Evolutionary conservation across 2,797 vertebrate species (phyloP), one percentile per base, ranked within the genome.

Genomic region (Hyperoplus immaculatus): DNA sequence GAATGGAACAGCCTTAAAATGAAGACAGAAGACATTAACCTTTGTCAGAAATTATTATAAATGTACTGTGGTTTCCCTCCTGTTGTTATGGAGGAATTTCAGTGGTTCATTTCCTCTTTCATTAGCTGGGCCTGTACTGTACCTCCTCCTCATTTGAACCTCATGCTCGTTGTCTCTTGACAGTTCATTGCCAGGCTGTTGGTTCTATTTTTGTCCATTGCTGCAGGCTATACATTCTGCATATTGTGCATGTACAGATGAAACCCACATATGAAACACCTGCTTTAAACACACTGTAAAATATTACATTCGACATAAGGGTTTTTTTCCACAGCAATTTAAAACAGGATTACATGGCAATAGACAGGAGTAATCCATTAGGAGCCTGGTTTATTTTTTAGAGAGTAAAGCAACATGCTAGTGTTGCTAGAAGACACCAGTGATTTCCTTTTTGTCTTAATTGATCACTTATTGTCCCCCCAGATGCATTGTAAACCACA

Each of bases 121-220:
- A 89, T 92, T 89, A 85, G 84, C 75, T 78, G 83, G 85, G 77
- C 78, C 66, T 75, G 57, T 65, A 54, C 76, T 69, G 61, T 81
- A 90, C 90, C 88, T 93, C 89, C 91, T 91, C 91, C 88, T 93
- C 92, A 92, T 92, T 89, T 91, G 81, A 91, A 94, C 91, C 83
- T 84, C 64, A 81, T 86, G 88, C 93, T 89, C 88, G 89, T 73
- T 75, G 87, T 93, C 92, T 94, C 93, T 88, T 87, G 88, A 90
- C 90, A 93, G 78, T 94, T 91, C 91, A 90, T 88, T 89, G 91
- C 83, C 93, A 92, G 91, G 92, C 92, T 94, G 93, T 90, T 92
- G 84, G 82, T 90, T 92, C 93, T 94, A 94, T 95, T 95, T 93
- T 86, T 76, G 90, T 93, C 81, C 82, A 69, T 67, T 61, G 91